phyloP scores from a whole-genome alignment of 2,888 invertebrate species.

The Diarsia brunnea region DNA sequence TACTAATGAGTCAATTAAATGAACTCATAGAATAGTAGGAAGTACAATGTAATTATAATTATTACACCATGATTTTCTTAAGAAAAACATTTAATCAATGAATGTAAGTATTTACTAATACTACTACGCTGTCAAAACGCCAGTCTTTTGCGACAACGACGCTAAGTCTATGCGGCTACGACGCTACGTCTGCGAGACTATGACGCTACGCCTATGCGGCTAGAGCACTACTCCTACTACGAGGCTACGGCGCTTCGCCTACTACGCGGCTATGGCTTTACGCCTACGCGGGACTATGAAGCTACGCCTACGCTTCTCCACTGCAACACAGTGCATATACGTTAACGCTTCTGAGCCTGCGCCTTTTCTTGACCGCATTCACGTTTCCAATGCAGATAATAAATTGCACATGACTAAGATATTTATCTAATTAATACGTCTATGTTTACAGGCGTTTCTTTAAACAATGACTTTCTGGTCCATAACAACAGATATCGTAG shows the following conservation, averaged over 20 bases:
- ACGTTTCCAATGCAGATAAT: not conserved
- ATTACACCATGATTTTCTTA: not conserved
- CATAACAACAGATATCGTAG: constrained; percentile 6
- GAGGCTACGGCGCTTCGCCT: not conserved
- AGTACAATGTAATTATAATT: not conserved
- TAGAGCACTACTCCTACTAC: not conserved
- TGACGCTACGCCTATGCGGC: not conserved
- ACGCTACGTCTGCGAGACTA: not conserved
- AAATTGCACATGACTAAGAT: too few relatives aligned
- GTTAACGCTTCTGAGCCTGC: not conserved
- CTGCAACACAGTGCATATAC: not conserved
- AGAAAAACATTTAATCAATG: not conserved
- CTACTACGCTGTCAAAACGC: not conserved
- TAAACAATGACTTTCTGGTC: constrained; percentile 1
- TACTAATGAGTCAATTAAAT: not conserved
- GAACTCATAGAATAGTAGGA: not conserved
- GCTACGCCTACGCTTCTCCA: not conserved
- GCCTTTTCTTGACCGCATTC: not conserved
- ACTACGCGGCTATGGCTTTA: not conserved
- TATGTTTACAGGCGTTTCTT: not conserved
- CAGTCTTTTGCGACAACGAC: not conserved
- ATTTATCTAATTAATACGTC: not conserved
- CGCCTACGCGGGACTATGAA: not conserved
- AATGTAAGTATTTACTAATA: not conserved
- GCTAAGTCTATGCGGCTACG: not conserved